A percentile compares a stretch with the other conserved stretches of the same genome.
Evolutionary conservation across 2,888 invertebrate genomes (phyloP).

Genomic region (Andrena haemorrhoa): DNA sequence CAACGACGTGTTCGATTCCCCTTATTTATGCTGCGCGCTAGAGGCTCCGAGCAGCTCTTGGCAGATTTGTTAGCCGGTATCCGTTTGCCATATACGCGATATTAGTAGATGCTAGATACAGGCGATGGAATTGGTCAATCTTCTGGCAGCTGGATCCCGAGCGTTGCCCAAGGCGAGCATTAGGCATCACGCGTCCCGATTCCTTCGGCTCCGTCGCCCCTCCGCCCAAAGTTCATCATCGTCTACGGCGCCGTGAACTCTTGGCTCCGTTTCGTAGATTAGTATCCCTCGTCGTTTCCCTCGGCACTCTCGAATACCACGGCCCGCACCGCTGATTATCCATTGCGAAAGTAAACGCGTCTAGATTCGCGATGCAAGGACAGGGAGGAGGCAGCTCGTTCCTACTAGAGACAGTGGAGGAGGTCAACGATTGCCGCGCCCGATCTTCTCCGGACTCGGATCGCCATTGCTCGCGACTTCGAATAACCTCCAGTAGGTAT

Average conservation of each 20-base stretch:
- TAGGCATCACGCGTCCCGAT: constrained; percentile 55
- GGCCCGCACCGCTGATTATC: constrained; percentile 49
- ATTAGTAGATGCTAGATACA: constrained; percentile 73
- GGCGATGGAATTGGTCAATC: constrained; percentile 72
- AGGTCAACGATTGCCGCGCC: background rate
- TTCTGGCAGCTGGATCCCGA: constrained; percentile 48
- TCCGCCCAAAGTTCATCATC: constrained; percentile 56
- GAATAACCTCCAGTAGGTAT: no score
- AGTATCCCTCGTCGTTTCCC: constrained; percentile 39
- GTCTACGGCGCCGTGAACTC: constrained; percentile 7
- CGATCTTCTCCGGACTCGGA: no score
- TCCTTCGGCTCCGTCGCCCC: constrained; percentile 25
- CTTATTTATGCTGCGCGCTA: constrained; percentile 68
- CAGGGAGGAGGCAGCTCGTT: constrained; percentile 22
- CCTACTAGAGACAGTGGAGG: background rate
- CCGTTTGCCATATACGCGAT: constrained; percentile 68
- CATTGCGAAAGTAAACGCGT: constrained; percentile 54
- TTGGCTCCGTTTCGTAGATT: constrained; percentile 7
- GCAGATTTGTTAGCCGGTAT: constrained; percentile 70
- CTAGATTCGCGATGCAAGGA: constrained; percentile 34
- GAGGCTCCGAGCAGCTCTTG: constrained; percentile 37
- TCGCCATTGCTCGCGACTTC: no score
- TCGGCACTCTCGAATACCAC: constrained; percentile 42
- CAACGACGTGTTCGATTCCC: constrained; percentile 70
- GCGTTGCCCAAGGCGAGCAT: constrained; percentile 61